Evolutionary conservation across 1,140 invertebrate genomes (phyloP).

Genomic region (Drosophila santomea): DNA sequence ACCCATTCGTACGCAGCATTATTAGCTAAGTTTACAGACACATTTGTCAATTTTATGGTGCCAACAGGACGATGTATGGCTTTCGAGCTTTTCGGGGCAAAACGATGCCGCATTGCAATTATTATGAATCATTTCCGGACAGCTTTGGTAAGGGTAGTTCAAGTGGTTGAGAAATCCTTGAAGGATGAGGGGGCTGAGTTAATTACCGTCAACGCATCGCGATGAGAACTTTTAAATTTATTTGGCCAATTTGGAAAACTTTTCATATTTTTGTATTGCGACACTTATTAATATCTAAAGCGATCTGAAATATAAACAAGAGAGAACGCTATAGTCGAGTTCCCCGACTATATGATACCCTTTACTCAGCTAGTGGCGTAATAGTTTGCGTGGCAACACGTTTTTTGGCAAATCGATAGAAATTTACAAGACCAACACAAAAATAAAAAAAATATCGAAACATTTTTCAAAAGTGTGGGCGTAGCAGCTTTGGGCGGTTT

Average conservation of each 20-base stretch:
- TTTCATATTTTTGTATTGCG: constrained; percentile 20
- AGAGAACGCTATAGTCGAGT: too few species aligned
- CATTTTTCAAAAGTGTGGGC: too few species aligned
- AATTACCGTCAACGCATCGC: constrained; percentile 59
- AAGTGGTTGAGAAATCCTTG: not conserved
- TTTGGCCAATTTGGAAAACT: constrained; percentile 63
- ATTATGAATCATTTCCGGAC: constrained; percentile 77
- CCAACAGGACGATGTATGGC: constrained; percentile 64
- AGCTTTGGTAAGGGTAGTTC: constrained; percentile 5
- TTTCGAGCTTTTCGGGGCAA: constrained; percentile 39
- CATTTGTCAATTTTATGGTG: constrained; percentile 84
- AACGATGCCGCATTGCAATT: constrained; percentile 78
- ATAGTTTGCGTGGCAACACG: too few species aligned
- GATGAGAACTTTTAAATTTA: constrained; percentile 71
- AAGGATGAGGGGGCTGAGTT: constrained; percentile 32
- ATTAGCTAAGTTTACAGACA: constrained; percentile 84
- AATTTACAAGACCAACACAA: too few species aligned
- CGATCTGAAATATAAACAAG: too few species aligned
- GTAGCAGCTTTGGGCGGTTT: too few species aligned
- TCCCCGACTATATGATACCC: too few species aligned
- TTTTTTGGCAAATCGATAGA: too few species aligned
- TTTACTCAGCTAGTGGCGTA: too few species aligned
- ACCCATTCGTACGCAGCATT: constrained; percentile 48
- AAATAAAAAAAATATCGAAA: too few species aligned
- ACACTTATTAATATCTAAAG: too few species aligned